Percentiles rank a stretch among this genome's conserved stretches.
phyloP scores from a whole-genome alignment of 1,140 invertebrate genomes.

The Lepidotrigona ventralis region DNA sequence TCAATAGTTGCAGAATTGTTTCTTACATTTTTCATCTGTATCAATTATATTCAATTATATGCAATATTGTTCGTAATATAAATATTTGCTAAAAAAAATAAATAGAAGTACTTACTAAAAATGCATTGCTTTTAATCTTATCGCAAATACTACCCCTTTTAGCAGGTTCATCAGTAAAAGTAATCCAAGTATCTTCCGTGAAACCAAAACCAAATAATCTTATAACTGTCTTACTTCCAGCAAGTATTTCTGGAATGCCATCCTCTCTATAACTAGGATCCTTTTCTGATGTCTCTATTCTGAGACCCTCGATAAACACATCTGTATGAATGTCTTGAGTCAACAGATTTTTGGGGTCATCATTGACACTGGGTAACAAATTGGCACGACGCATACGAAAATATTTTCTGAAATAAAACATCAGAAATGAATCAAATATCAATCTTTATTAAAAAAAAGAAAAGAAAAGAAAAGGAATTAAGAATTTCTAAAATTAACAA shows the following conservation, averaged over 20 bases:
- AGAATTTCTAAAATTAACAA: slow-evolving; percentile 12
- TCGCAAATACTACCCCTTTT: slow-evolving; percentile 80
- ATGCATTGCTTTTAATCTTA: slow-evolving; percentile 72
- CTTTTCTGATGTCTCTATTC: slow-evolving; percentile 83
- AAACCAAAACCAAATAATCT: slow-evolving; percentile 89
- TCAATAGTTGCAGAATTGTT: slow-evolving; percentile 81
- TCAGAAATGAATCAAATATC: background rate
- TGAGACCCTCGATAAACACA: slow-evolving; percentile 81
- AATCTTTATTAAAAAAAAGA: background rate
- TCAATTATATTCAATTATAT: slow-evolving; percentile 37
- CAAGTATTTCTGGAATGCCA: slow-evolving; percentile 85
- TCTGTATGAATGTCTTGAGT: slow-evolving; percentile 21
- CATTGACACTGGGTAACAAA: background rate
- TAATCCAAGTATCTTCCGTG: slow-evolving; percentile 84
- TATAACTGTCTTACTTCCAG: slow-evolving; percentile 81
- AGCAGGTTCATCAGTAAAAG: slow-evolving; percentile 84
- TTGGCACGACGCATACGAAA: slow-evolving; percentile 49
- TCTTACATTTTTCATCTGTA: slow-evolving; percentile 79
- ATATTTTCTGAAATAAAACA: slow-evolving; percentile 46
- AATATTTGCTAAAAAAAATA: background rate
- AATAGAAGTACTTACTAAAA: slow-evolving; percentile 68
- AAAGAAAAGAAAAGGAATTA: background rate
- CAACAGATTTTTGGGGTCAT: slow-evolving; percentile 14
- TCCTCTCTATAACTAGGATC: slow-evolving; percentile 82
- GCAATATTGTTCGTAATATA: background rate